Percentiles rank a stretch among this genome's conserved stretches.
phyloP scores from a whole-genome alignment of 2,888 invertebrate genomes.

The Pegoplata infirma region DNA sequence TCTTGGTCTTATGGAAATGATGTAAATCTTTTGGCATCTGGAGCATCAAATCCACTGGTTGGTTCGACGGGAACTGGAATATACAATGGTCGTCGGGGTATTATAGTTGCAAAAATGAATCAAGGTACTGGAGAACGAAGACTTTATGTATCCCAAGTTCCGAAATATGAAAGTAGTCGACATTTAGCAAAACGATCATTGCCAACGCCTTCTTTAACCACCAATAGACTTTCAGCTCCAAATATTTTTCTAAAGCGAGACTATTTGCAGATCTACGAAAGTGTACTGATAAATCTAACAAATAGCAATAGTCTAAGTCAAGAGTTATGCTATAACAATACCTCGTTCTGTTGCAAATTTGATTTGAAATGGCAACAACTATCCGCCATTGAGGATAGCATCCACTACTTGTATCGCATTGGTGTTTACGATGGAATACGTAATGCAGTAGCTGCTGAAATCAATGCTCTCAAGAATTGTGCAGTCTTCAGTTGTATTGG shows the following conservation, averaged over 20 bases:
- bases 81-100: slow-evolving; percentile 79
- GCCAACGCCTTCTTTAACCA: not conserved
- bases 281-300: slow-evolving; percentile 40
- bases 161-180: slow-evolving; percentile 64
- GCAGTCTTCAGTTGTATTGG: slow-evolving; percentile 78
- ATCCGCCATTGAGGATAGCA: not conserved
- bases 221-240: slow-evolving; percentile 15
- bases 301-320: slow-evolving; percentile 2
- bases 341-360: slow-evolving; percentile 70
- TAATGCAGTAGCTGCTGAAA: slow-evolving; percentile 74
- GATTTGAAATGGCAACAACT: slow-evolving; percentile 63
- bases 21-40: slow-evolving; percentile 85
- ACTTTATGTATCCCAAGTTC: slow-evolving; percentile 70
- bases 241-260: slow-evolving; percentile 69
- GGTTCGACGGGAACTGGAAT: slow-evolving; percentile 88
- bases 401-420: slow-evolving; percentile 76
- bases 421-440: slow-evolving; percentile 78
- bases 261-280: slow-evolving; percentile 66
- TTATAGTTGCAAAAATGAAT: slow-evolving; percentile 68
- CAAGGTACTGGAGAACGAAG: slow-evolving; percentile 66
- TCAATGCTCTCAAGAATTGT: slow-evolving; percentile 78
- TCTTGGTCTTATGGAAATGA: slow-evolving; percentile 84
- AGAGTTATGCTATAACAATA: slow-evolving; percentile 59
- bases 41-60: slow-evolving; percentile 81
- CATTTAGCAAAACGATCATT: slow-evolving; percentile 34